Evolutionary conservation across 2,113 vertebrate species (phyloP), one percentile per base, ranked within the genome.

Genomic region (Paedocypris sp.): DNA sequence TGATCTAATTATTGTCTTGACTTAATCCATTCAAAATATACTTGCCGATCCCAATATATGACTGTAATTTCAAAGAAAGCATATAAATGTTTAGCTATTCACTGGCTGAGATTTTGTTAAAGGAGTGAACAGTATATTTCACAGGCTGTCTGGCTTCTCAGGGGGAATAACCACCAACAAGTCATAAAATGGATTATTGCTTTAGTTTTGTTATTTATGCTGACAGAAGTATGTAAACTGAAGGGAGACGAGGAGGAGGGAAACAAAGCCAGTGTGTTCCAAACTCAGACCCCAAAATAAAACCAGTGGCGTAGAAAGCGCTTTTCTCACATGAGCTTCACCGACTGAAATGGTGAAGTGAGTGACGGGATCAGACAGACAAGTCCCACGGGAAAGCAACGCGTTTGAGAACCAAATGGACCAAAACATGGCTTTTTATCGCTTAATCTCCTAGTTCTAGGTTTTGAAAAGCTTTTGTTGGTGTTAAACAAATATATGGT

Each of bases 111-210:
- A 60, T 38, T 18, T 47, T 57, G 23, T 60, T 41, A 60, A 59
- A 49, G 62, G 67, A 69, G 41, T 48, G 50, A 64, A 61, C 57
- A 49, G 56, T 52, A 6, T 15, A 47, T 64, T 26, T 62, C 51
- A 52, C 57, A 5, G 62, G 29, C 64, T 65, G 52, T 57, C 46
- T 36, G 10, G 25, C 25, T 67, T 66, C 66, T 62, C 70, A 15
- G 29, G 43, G 46, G 65, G 51, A 67, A 74, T 70, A 68, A 54
- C 51, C 35, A 73, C 62, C 43, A 50, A 72, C 69, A 72, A 41
- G 54, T 59, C 65, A 68, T 67, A 64, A 72, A 67, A 61, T 64
- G 66, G 42, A 64, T 68, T 67, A 72, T 49, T 72, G 61, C 60
- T 64, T 64, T 35, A 61, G 61, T 45, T 26, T 31, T 64, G 33